These are phyloP conservation scores for Oreochromis grahami DNA, from an alignment of 2,797 vertebrate species.

Conservation along the genomic window DNA sequence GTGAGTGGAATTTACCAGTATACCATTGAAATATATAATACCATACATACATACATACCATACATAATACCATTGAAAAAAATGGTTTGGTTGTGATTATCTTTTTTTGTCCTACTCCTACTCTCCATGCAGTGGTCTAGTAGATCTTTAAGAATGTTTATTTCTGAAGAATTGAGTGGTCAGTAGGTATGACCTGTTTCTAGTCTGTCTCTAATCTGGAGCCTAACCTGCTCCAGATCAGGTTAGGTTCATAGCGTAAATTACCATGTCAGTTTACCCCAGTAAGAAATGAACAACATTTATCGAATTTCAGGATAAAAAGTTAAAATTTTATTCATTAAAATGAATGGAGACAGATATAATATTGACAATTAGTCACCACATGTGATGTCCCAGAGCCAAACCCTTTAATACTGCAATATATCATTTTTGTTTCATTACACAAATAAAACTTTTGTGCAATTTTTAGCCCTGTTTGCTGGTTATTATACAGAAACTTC, in stretches of 20 bases:
- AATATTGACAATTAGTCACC: neutral
- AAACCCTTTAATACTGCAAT: fast-evolving
- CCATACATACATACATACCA: too few species aligned
- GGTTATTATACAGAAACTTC: neutral
- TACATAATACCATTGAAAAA: too few species aligned
- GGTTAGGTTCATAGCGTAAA: neutral
- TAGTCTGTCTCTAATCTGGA: fast-evolving
- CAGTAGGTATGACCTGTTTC: neutral
- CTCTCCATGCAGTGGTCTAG: neutral
- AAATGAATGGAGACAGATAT: neutral
- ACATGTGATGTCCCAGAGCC: neutral
- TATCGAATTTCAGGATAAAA: neutral
- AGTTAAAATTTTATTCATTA: neutral
- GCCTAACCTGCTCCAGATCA: neutral
- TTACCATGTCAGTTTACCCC: neutral
- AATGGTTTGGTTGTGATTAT: neutral
- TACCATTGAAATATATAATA: too few species aligned
- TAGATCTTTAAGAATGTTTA: neutral
- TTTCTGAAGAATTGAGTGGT: too few species aligned
- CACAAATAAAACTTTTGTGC: neutral
- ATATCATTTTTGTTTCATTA: neutral
- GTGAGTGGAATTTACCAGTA: neutral
- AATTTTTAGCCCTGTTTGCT: neutral
- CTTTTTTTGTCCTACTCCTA: neutral
- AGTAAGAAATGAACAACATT: neutral